Evolutionary conservation across 2,797 vertebrate genomes (phyloP).

Genomic region (Micropoecilia bifurca): DNA sequence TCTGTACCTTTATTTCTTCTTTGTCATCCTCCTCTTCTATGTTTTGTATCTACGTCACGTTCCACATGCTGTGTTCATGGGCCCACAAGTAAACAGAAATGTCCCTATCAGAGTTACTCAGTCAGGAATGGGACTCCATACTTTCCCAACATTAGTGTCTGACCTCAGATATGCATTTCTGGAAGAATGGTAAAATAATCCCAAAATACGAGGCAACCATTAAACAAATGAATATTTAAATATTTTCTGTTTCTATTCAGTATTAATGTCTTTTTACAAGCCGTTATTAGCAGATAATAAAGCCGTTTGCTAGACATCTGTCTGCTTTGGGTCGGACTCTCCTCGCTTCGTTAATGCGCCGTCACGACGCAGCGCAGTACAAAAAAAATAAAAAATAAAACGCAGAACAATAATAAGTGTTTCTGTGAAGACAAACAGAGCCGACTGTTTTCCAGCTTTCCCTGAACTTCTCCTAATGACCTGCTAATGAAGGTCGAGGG

Average conservation of each 20-base stretch:
- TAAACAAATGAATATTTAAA: neutral
- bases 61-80: too few species aligned
- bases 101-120: too few species aligned
- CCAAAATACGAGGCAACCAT: neutral
- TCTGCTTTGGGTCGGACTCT: constrained; percentile 6
- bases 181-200: neutral
- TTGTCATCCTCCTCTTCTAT: too few species aligned
- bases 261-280: neutral
- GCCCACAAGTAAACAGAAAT: too few species aligned
- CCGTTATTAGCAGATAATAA: constrained; percentile 4
- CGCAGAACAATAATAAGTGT: constrained; percentile 34
- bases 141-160: neutral
- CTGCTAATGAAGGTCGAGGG: constrained; percentile 66
- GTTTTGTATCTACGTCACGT: too few species aligned
- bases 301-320: neutral
- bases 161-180: neutral
- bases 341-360: neutral
- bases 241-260: neutral
- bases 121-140: too few species aligned
- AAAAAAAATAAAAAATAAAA: neutral
- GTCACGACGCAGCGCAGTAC: constrained; percentile 4
- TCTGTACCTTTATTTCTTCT: too few species aligned
- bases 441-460: constrained; percentile 43
- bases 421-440: constrained; percentile 17
- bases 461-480: constrained; percentile 63